Evolutionary conservation across 1,140 invertebrate genomes (phyloP).

Genomic region (Tribolium madens): DNA sequence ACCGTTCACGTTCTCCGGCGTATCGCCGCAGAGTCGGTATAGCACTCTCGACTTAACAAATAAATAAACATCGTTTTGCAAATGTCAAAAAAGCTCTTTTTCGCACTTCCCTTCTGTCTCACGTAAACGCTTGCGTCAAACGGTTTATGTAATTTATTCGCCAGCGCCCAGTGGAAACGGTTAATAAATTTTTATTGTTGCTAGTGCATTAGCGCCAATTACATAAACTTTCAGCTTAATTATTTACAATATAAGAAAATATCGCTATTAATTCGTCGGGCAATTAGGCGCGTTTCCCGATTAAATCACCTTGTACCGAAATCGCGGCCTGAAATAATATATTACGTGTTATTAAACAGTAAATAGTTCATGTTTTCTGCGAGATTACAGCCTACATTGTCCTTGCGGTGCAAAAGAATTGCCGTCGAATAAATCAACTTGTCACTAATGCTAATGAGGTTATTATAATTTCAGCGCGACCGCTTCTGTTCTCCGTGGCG

Average conservation of each 20-base stretch:
- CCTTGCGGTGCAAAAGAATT: conserved; percentile 28
- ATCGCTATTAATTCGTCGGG: conserved; percentile 11
- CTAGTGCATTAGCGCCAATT: conserved; percentile 27
- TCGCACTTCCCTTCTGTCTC: background rate
- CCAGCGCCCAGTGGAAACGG: conserved; percentile 26
- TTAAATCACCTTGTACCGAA: background rate
- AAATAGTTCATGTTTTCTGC: conserved; percentile 26
- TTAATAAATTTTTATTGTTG: conserved; percentile 35
- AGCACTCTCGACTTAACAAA: background rate
- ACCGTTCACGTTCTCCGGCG: conserved; percentile 37
- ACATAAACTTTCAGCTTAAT: conserved; percentile 23
- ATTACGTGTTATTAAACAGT: conserved; percentile 24
- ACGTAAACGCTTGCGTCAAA: background rate
- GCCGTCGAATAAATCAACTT: conserved; percentile 28
- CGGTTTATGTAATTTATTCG: conserved; percentile 32
- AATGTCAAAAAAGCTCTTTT: background rate
- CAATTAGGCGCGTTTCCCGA: background rate
- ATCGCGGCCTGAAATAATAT: conserved; percentile 10
- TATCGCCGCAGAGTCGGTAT: background rate
- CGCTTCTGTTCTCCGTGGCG: conserved; percentile 10
- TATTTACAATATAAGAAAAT: conserved; percentile 15
- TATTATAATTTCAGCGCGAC: conserved; percentile 38
- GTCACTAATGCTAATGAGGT: conserved; percentile 37
- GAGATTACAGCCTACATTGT: conserved; percentile 25
- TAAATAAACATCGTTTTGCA: background rate